Conservation (phyloP, 92 coral and sea anemone genomes). For the Micromussa lordhowensis region DNA sequence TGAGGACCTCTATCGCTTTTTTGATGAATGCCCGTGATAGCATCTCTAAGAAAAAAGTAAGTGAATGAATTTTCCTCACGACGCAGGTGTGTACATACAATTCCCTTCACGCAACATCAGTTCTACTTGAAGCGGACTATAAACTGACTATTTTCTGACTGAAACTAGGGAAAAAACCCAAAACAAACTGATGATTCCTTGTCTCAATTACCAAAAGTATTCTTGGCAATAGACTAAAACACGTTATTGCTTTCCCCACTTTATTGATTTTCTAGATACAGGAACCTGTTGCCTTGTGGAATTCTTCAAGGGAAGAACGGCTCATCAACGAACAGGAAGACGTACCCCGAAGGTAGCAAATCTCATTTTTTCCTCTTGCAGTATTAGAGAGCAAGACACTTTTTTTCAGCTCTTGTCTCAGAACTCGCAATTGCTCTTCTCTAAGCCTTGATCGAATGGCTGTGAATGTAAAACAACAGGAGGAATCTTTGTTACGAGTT, state of each 20-base stretch:
- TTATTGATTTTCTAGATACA: slow-evolving; percentile 61
- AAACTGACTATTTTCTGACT: background rate
- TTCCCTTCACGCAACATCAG: background rate
- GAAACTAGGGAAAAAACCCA: too few species aligned
- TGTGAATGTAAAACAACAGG: too few species aligned
- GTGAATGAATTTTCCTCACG: background rate
- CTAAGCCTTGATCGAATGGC: too few species aligned
- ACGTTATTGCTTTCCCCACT: too few species aligned
- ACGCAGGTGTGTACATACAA: background rate
- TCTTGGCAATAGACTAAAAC: too few species aligned
- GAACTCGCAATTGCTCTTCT: too few species aligned
- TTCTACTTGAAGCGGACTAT: background rate
- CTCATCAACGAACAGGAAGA: background rate
- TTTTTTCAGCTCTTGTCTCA: too few species aligned
- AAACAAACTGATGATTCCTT: too few species aligned
- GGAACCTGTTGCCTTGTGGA: slow-evolving; percentile 89
- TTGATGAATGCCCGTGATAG: slow-evolving; percentile 73
- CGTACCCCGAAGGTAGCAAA: slow-evolving; percentile 4
- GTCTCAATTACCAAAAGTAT: too few species aligned
- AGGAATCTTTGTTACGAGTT: too few species aligned
- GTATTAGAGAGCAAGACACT: background rate
- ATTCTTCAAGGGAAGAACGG: slow-evolving; percentile 48
- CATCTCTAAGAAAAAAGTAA: slow-evolving; percentile 73
- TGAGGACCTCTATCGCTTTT: slow-evolving; percentile 85
- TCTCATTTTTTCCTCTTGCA: background rate